phyloP scores from a whole-genome alignment of 2,888 invertebrate species.

The Drosophila leonis region DNA sequence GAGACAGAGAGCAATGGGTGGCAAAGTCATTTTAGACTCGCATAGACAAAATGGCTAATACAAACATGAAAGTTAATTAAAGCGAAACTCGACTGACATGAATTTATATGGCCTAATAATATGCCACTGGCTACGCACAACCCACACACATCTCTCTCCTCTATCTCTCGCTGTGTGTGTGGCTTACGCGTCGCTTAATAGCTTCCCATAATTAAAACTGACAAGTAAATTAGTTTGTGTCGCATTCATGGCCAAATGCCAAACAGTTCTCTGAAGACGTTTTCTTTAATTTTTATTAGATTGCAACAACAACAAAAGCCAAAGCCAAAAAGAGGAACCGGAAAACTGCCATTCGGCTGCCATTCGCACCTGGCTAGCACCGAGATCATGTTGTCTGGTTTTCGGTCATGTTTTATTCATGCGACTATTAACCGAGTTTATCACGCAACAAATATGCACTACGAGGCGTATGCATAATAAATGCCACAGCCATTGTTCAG shows the following conservation, averaged over 20 bases:
- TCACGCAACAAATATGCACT: conserved; percentile 82
- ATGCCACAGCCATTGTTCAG: conserved; percentile 62
- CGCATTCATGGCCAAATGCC: conserved; percentile 21
- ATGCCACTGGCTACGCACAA: conserved; percentile 58
- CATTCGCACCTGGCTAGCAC: conserved; percentile 51
- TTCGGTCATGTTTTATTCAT: conserved; percentile 74
- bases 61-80: conserved; percentile 81
- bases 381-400: conserved; percentile 1
- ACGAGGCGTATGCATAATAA: conserved; percentile 79
- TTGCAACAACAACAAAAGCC: conserved; percentile 10
- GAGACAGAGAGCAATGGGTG: background rate
- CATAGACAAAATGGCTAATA: conserved; percentile 64
- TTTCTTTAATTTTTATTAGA: conserved; percentile 62
- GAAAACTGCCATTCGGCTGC: conserved; percentile 27
- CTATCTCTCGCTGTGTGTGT: background rate
- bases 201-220: conserved; percentile 76
- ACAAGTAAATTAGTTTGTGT: conserved; percentile 77
- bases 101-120: conserved; percentile 80
- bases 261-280: conserved; percentile 30
- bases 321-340: conserved; percentile 23
- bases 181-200: conserved; percentile 64
- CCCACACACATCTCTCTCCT: background rate
- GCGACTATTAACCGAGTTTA: conserved; percentile 77
- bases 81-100: conserved; percentile 77
- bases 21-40: conserved; percentile 62